Base-by-base conservation (phyloP, 2,888 invertebrate genomes). In the Disparrhopalites patrizii region DNA sequence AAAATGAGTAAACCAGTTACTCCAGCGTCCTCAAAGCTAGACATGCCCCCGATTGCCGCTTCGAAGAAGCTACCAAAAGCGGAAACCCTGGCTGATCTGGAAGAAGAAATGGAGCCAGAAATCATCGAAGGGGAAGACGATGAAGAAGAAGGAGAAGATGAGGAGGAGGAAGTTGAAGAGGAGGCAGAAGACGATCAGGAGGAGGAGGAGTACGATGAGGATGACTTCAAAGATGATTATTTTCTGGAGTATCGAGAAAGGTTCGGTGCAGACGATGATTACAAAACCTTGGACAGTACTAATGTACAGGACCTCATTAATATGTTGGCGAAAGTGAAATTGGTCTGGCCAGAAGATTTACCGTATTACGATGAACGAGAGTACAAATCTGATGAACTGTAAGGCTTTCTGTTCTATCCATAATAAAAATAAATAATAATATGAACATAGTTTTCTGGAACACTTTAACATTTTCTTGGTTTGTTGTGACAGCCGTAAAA, bases 331-430 rank as follows among this genome's bases (percentile, higher is more conserved):
- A 71, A 72, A 62, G 69, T 75, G 2, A 65, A 64, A 47, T 67
- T 75, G 3, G 73, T 68, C 0, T 75, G 74, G 74, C 73, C 74
- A 0, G 74, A 75, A 57, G 61, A 75, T 56, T 54, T 75, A 5
- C 71, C 73, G 0, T 38, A 56, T 25, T 73, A 69, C 47, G 68
- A 73, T 55, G 65, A 61, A 58, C 25, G 54, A 15, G 61, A 62
- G 18, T 71, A 56, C 60, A 62, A 57, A 20, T 43, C 65, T 0
- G 70, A 70, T 38, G 67, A 69, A 25, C 56, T 58, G 68, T 70
- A 55, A 70, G 50, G 50, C 13, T 3, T 3, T 23, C 20, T 15
- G 5, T 47, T 47, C n/a, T 20, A 47, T 47, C 47, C 25, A 4
- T 5, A 43, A 28, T n/a, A 20, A n/a, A 10, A 54, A 10, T 27